Evolutionary conservation across 2,113 vertebrate genomes (phyloP).

Genomic region (Sinocyclocheilus anophthalmus): DNA sequence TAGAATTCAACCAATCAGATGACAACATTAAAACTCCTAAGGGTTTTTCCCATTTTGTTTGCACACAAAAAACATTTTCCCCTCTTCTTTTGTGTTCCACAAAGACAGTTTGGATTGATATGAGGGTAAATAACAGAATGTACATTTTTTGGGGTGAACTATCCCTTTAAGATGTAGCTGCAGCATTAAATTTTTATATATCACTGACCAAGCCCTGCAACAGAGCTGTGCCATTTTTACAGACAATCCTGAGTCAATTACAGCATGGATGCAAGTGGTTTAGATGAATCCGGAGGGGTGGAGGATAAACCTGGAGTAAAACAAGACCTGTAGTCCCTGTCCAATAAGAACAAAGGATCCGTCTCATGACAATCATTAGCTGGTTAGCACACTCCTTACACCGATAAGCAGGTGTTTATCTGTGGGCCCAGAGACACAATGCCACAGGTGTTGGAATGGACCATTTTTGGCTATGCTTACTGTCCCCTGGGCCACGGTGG

Average conservation of each 20-base stretch:
- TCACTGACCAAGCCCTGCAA: background rate
- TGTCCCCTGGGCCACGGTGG: slow-evolving; percentile 5
- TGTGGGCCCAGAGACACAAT: slow-evolving; percentile 20
- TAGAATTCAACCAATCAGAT: no score
- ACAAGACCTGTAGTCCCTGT: background rate
- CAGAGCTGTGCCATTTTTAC: slow-evolving; percentile 7
- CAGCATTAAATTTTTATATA: background rate
- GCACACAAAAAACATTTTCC: background rate
- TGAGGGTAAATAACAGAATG: background rate
- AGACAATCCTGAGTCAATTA: slow-evolving; percentile 16
- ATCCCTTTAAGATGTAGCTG: background rate
- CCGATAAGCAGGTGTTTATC: slow-evolving; percentile 48
- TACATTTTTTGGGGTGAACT: background rate
- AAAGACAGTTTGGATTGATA: background rate
- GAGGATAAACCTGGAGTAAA: background rate
- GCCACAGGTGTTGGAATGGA: slow-evolving; percentile 41
- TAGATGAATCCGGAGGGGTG: background rate
- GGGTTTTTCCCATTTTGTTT: no score
- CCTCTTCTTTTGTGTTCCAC: background rate
- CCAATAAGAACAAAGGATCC: slow-evolving; percentile 18
- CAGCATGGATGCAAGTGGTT: background rate
- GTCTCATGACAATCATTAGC: slow-evolving; percentile 27
- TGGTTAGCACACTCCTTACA: slow-evolving; percentile 34
- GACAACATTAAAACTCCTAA: no score
- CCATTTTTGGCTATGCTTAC: slow-evolving; percentile 6